Evolutionary conservation across 2,888 invertebrate species (phyloP).

Genomic region (Asteroscopus sphinx): DNA sequence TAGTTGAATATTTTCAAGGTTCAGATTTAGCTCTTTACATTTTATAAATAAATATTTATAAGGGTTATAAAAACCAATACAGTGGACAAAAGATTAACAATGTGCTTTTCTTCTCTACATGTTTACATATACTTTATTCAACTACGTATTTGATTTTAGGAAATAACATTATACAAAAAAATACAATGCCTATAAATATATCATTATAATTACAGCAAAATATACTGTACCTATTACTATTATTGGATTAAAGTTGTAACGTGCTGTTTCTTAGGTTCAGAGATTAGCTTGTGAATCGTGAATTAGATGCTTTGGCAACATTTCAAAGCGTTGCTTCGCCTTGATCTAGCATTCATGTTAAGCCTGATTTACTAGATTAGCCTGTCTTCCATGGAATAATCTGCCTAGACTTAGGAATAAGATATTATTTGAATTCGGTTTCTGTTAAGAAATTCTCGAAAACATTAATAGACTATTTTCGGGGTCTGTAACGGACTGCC

Average conservation of each 20-base stretch:
- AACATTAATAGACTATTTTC: constrained; percentile 63
- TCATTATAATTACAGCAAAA: too few species aligned
- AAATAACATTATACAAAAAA: too few species aligned
- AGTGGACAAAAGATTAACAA: too few species aligned
- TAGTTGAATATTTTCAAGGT: too few species aligned
- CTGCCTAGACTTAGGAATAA: constrained; percentile 26
- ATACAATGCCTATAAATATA: too few species aligned
- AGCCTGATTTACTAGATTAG: constrained; percentile 13
- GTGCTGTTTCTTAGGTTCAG: constrained; percentile 40
- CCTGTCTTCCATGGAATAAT: neutral
- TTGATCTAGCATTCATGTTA: constrained; percentile 10
- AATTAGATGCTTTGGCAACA: constrained; percentile 26
- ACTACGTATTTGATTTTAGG: too few species aligned
- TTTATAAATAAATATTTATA: too few species aligned
- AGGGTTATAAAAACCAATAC: too few species aligned
- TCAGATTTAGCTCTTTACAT: too few species aligned
- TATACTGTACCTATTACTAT: neutral
- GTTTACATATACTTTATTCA: too few species aligned
- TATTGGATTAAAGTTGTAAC: neutral
- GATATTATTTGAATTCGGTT: constrained; percentile 46
- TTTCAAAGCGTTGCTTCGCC: constrained; percentile 34
- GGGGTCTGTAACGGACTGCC: constrained; percentile 53
- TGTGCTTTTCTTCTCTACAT: too few species aligned
- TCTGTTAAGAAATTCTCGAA: constrained; percentile 51
- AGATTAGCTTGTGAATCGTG: constrained; percentile 23